A percentile compares a stretch with the other conserved stretches of the same genome.
phyloP scores from a whole-genome alignment of 2,113 vertebrate genomes.

The Himantopus leucocephalus region DNA sequence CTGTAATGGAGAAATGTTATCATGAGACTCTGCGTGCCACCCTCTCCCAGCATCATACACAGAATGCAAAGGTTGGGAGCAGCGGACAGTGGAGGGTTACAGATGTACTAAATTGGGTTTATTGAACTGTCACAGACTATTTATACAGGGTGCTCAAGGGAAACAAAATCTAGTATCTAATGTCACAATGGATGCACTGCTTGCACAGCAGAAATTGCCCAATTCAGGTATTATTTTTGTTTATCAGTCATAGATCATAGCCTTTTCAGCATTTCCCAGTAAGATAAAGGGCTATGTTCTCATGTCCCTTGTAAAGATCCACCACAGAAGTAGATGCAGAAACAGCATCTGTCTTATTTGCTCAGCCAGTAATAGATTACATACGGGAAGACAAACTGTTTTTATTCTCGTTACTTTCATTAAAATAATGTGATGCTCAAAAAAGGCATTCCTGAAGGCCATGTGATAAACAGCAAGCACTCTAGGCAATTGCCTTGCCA shows the following conservation, averaged over 20 bases:
- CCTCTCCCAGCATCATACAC: not conserved
- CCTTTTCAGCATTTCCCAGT: not conserved
- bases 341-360: not conserved
- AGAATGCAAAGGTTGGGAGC: not conserved
- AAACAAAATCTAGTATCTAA: not conserved
- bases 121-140: not conserved
- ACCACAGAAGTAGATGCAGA: not conserved
- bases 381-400: not conserved
- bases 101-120: not conserved
- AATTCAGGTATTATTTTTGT: not conserved
- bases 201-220: not conserved
- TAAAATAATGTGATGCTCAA: not conserved
- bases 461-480: not conserved
- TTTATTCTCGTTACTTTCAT: not conserved
- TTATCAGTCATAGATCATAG: not conserved
- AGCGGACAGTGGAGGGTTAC: not conserved
- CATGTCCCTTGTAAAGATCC: not conserved
- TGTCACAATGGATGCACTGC: not conserved
- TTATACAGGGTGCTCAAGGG: not conserved
- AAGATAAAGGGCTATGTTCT: not conserved
- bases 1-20: not conserved
- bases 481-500: not conserved
- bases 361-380: not conserved
- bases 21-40: rapidly evolving
- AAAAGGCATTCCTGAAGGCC: not conserved